A percentile compares a stretch with the other conserved stretches of the same genome.
Conservation (phyloP, 2,888 invertebrate species). For the Heliconius cydno region DNA sequence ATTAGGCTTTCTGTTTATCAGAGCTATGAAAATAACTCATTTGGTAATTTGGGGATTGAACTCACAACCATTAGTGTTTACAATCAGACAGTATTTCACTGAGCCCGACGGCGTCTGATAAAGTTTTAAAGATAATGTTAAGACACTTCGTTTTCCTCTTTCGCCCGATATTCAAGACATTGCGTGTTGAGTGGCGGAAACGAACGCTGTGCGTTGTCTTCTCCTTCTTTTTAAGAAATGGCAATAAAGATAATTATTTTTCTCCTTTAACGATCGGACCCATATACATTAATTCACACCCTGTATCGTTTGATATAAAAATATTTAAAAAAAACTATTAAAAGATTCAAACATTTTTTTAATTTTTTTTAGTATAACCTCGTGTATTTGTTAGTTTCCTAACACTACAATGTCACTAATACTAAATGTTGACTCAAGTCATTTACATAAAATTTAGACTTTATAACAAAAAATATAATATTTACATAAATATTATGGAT, state of each 20-base stretch:
- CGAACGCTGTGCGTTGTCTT: background rate
- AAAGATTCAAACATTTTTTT: background rate
- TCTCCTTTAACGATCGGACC: background rate
- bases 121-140: too few relatives aligned
- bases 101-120: too few relatives aligned
- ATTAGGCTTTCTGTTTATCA: too few relatives aligned
- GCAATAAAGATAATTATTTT: background rate
- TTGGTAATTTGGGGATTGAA: too few relatives aligned
- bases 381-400: too few relatives aligned
- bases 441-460: background rate
- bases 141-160: background rate
- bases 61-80: too few relatives aligned
- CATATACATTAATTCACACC: background rate
- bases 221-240: too few relatives aligned
- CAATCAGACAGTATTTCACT: too few relatives aligned
- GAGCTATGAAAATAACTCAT: too few relatives aligned
- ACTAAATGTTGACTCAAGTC: background rate
- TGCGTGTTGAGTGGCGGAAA: background rate
- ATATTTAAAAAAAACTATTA: background rate
- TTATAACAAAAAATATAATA: background rate
- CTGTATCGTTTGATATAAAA: background rate
- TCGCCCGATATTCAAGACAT: background rate
- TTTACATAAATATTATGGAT: background rate
- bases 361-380: background rate
- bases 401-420: background rate